Evolutionary conservation across 1,140 invertebrate species (phyloP), one percentile per base, ranked within the genome.

Genomic region (Brachionus angularis): DNA sequence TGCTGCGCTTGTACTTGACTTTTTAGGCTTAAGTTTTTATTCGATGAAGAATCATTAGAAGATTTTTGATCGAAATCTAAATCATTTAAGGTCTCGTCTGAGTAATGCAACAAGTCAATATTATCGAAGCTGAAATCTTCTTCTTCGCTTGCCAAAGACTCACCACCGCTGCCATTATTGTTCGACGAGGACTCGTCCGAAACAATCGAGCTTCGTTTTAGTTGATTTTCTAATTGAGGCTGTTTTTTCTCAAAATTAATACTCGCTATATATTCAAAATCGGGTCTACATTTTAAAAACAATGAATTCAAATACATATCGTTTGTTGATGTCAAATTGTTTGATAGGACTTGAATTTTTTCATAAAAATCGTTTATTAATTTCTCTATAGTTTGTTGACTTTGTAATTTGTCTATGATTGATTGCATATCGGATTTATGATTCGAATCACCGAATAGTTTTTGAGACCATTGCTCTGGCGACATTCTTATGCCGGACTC

Each of bases 401-500:
- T 47, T 44, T 76, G 74, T 73, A 86, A 81, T 74, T 84, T 84
- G 76, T 86, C 86, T 76, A 98, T 96, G 71, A 98, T 98, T 76
- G 91, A 95, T 81, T 98, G 94, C 94, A 98, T 98, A 78, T 97
- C 93, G 18, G 92, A 94, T 79, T 97, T 97, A 77, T 97, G 94
- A 16, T 86, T 85, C 0, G 89, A 88, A 78, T 98, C 95, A 1
- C 95, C 95, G 79, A 98, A 98, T 1, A 98, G 80, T 33, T 98
- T 79, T 7, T 93, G 91, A 5, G 92, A 95, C 96, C 95, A 98
- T 78, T 98, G 94, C 78, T 98, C 96, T 0, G 96, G 95, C 0
- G 93, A 92, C 71, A 98, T 98, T 36, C 94, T 84, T 4, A 98
- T 71, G 10, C 95, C 95, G 16, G 93, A 93, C 83, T 98, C 96